These are phyloP conservation scores for Crenuchus spilurus DNA, from an alignment of 2,797 vertebrate genomes.

Conservation along the genomic window DNA sequence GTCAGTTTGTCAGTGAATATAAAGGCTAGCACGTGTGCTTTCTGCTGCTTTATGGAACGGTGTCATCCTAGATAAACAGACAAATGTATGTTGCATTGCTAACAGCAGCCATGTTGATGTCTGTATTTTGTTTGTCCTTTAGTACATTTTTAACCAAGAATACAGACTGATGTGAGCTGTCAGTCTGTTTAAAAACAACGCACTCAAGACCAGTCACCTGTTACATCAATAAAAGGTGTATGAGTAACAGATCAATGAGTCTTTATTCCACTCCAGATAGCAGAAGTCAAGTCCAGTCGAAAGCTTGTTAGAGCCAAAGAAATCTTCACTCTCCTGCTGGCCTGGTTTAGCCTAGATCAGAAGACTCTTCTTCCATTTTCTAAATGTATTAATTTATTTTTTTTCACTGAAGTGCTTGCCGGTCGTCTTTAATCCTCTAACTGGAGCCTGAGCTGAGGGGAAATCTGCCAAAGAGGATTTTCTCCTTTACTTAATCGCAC, in stretches of 20 bases:
- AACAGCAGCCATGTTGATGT: too few relatives aligned
- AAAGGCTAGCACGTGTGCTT: too few relatives aligned
- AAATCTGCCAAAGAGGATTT: slow-evolving; percentile 67
- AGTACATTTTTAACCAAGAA: too few relatives aligned
- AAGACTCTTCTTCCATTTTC: not conserved
- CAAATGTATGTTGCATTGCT: too few relatives aligned
- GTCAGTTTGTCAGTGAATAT: too few relatives aligned
- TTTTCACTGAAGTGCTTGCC: not conserved
- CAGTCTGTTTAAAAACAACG: not conserved
- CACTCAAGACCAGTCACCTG: not conserved
- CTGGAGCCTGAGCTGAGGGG: slow-evolving; percentile 58
- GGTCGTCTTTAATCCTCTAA: slow-evolving; percentile 54
- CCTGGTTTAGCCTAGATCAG: not conserved
- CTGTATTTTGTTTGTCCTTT: too few relatives aligned
- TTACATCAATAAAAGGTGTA: not conserved
- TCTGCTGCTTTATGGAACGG: too few relatives aligned
- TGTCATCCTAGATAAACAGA: too few relatives aligned
- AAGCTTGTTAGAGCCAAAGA: not conserved
- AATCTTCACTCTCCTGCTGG: not conserved
- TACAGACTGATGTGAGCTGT: not conserved
- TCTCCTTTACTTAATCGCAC: slow-evolving; percentile 58
- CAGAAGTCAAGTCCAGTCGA: not conserved
- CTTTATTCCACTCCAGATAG: not conserved
- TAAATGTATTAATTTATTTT: not conserved
- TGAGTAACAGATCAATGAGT: not conserved